Evolutionary conservation across 2,113 vertebrate genomes (phyloP).

Genomic region (Poeciliopsis retropinna): DNA sequence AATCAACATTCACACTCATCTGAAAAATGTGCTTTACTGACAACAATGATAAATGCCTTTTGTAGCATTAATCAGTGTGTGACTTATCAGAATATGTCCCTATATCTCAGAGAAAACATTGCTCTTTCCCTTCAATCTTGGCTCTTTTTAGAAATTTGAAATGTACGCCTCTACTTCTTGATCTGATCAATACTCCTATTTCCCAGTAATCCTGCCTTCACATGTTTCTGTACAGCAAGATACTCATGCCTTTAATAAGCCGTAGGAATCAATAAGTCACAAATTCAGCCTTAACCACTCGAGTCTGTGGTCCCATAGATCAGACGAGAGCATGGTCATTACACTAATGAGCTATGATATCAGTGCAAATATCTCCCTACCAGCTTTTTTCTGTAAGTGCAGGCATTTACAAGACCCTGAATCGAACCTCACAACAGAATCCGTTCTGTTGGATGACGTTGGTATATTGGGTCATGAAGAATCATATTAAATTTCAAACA

Average conservation of each 20-base stretch:
- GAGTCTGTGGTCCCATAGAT: conserved; percentile 56
- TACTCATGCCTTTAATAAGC: conserved; percentile 76
- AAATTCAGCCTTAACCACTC: conserved; percentile 68
- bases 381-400: conserved; percentile 50
- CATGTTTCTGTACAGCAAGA: conserved; percentile 66
- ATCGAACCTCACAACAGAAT: conserved; percentile 12
- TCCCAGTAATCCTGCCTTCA: conserved; percentile 67
- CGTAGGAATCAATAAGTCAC: conserved; percentile 75
- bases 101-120: conserved; percentile 24
- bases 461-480: neutral
- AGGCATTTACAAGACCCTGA: conserved; percentile 43
- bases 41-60: neutral
- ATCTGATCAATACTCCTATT: conserved; percentile 69
- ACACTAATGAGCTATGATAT: conserved; percentile 72
- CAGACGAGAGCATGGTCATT: conserved; percentile 60
- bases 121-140: conserved; percentile 32
- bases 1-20: neutral
- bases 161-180: conserved; percentile 57
- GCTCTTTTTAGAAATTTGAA: conserved; percentile 58
- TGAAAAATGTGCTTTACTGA: neutral
- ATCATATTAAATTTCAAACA: neutral
- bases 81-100: conserved; percentile 37
- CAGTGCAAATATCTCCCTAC: conserved; percentile 53
- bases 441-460: neutral
- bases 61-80: neutral